These are phyloP conservation scores for Lipophrys pholis DNA, from an alignment of 2,113 vertebrate species.

Conservation along the genomic window DNA sequence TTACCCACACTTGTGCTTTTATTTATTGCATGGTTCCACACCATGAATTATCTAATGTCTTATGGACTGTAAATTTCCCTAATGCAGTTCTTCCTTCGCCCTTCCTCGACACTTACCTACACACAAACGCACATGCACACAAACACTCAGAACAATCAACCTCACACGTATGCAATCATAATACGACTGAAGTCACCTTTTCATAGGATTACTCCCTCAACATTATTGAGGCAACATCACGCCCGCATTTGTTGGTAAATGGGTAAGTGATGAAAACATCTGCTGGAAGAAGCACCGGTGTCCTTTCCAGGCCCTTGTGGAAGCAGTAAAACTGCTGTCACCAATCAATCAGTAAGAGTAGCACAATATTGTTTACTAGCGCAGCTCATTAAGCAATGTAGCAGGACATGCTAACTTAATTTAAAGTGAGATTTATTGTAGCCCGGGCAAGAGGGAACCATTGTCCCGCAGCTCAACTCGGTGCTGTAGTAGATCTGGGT, in stretches of 20 bases:
- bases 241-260: constrained; percentile 45
- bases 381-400: constrained; percentile 82
- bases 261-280: constrained; percentile 61
- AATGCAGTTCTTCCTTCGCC: constrained; percentile 74
- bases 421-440: constrained; percentile 79
- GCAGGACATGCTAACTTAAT: constrained; percentile 83
- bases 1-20: constrained; percentile 77
- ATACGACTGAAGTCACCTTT: constrained; percentile 63
- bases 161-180: constrained; percentile 42
- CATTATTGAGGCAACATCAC: constrained; percentile 62
- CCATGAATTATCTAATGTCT: constrained; percentile 83
- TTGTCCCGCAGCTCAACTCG: constrained; percentile 67
- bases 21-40: constrained; percentile 80
- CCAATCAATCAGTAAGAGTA: constrained; percentile 74
- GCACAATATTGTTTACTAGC: constrained; percentile 76
- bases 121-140: constrained; percentile 43
- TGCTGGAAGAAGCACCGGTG: constrained; percentile 40
- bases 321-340: constrained; percentile 68
- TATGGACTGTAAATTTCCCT: constrained; percentile 84
- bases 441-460: constrained; percentile 51
- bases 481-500: constrained; percentile 60
- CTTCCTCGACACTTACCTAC: constrained; percentile 66
- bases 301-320: constrained; percentile 69
- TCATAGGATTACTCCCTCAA: constrained; percentile 44
- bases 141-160: constrained; percentile 29